Percentiles rank a stretch among this genome's conserved stretches.
Conservation (phyloP, 2,888 invertebrate species). For the Nemurella pictetii region DNA sequence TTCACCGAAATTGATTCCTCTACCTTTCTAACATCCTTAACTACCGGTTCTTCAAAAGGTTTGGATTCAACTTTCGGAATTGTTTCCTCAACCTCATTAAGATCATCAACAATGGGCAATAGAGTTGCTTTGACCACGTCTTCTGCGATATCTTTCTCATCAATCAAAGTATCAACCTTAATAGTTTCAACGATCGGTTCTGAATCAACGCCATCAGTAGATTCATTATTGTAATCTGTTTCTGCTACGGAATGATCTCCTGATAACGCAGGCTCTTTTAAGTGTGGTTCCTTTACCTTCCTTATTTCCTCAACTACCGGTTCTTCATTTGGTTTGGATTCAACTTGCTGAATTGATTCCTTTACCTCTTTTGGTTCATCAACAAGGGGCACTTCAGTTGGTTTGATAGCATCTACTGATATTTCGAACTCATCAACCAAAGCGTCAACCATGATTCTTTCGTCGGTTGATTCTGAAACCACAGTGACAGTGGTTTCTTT, state of each 20-base stretch:
- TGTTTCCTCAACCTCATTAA: too few species aligned
- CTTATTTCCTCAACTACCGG: not conserved
- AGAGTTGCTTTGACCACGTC: too few species aligned
- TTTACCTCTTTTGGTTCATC: not conserved
- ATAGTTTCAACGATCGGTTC: not conserved
- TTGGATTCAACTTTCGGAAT: too few species aligned
- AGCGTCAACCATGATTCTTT: not conserved
- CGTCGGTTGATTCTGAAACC: too few species aligned
- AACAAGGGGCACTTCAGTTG: not conserved
- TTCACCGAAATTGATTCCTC: too few species aligned
- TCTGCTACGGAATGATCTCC: too few species aligned
- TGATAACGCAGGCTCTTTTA: too few species aligned
- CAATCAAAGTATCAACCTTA: not conserved
- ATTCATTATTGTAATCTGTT: too few species aligned
- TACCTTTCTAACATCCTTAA: too few species aligned
- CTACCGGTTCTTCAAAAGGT: not conserved
- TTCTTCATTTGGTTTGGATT: not conserved
- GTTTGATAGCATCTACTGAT: not conserved
- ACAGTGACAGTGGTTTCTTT: too few species aligned
- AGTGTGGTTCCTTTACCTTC: not conserved
- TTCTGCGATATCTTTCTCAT: not conserved
- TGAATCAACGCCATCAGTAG: too few species aligned
- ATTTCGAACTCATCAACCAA: not conserved
- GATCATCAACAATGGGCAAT: too few species aligned
- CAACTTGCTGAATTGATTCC: constrained; percentile 17